phyloP scores from a whole-genome alignment of 2,888 invertebrate genomes.

The Germaria angustata region DNA sequence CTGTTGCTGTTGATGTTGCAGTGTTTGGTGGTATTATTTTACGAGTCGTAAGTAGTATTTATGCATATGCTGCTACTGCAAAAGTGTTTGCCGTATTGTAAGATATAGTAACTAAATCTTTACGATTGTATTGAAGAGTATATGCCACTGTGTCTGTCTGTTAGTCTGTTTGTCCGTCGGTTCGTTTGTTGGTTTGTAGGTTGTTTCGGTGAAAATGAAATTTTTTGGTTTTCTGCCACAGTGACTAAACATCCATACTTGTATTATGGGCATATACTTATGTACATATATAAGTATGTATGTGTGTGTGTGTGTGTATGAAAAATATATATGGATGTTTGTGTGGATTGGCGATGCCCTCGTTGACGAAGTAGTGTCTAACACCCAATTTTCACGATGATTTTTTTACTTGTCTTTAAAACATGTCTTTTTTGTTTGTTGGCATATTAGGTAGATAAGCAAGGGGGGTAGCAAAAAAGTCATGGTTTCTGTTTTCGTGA shows the following conservation, averaged over 20 bases:
- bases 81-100: conserved; percentile 23
- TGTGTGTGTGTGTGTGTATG: not conserved
- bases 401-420: too few relatives aligned
- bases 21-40: not conserved
- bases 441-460: too few relatives aligned
- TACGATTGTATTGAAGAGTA: conserved; percentile 6
- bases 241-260: not conserved
- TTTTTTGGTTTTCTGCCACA: conserved; percentile 22
- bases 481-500: too few relatives aligned
- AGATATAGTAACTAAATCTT: not conserved
- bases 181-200: conserved; percentile 15
- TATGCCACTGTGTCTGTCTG: too few relatives aligned
- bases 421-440: too few relatives aligned
- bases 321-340: not conserved
- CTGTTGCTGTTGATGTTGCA: not conserved
- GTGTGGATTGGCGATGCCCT: not conserved
- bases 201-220: conserved; percentile 58
- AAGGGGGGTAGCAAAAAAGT: too few relatives aligned
- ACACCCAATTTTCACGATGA: too few relatives aligned
- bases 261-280: too few relatives aligned
- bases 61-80: conserved; percentile 58
- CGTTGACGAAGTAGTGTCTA: conserved; percentile 20
- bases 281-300: not conserved
- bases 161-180: not conserved
- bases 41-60: conserved; percentile 13